A percentile compares a stretch with the other conserved stretches of the same genome.
These are phyloP conservation scores for Solenopsis fugax DNA, from an alignment of 1,140 invertebrate genomes.

Conservation along the genomic window DNA sequence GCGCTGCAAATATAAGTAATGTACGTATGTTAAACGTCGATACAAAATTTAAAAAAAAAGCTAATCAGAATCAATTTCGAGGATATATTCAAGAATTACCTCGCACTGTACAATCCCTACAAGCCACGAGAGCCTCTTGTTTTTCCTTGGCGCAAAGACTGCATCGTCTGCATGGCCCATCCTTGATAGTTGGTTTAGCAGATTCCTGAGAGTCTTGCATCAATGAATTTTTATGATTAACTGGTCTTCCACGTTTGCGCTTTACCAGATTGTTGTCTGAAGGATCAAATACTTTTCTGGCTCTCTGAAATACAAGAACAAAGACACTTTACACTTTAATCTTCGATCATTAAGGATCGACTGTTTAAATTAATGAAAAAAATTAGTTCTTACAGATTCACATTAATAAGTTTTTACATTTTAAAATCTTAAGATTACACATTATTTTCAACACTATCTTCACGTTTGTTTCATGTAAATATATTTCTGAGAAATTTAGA, in stretches of 20 bases:
- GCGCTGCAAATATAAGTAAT: slow-evolving; percentile 85
- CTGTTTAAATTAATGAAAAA: not conserved
- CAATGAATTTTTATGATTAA: slow-evolving; percentile 86
- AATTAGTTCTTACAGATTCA: not conserved
- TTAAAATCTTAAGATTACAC: too few relatives aligned
- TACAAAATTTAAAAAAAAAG: not conserved
- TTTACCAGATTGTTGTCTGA: slow-evolving; percentile 91
- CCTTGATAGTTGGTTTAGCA: slow-evolving; percentile 81
- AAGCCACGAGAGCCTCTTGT: slow-evolving; percentile 90
- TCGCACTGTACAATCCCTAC: slow-evolving; percentile 93
- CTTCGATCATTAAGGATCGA: too few relatives aligned
- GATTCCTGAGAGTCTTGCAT: slow-evolving; percentile 81
- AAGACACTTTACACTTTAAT: not conserved
- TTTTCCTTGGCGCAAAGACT: slow-evolving; percentile 85
- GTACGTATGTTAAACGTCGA: not conserved
- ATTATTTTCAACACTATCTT: too few relatives aligned
- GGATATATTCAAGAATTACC: slow-evolving; percentile 85
- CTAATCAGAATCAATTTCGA: not conserved
- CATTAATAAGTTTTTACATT: too few relatives aligned
- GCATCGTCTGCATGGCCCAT: slow-evolving; percentile 86
- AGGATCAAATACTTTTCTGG: slow-evolving; percentile 93
- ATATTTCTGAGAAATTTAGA: too few relatives aligned
- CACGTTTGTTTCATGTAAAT: too few relatives aligned
- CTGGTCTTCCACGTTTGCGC: slow-evolving; percentile 88
- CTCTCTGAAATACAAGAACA: slow-evolving; percentile 82